Evolutionary conservation across 2,113 vertebrate species (phyloP).

Genomic region (Poecile atricapillus): DNA sequence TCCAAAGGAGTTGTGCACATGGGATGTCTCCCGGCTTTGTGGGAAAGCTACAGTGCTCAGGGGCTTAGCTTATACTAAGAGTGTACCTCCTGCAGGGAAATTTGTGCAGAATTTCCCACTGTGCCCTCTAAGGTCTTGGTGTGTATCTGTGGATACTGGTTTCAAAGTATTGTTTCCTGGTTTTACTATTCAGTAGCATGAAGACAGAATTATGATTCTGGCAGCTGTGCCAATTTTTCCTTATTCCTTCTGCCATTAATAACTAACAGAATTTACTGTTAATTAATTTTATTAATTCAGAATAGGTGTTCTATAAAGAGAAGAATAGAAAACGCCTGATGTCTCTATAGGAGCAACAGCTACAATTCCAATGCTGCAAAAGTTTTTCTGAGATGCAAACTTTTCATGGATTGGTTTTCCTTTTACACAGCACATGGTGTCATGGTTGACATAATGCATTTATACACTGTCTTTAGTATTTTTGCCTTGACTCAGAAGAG

Average conservation of each 20-base stretch:
- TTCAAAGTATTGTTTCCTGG: background rate
- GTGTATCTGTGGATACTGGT: background rate
- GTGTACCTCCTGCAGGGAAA: background rate
- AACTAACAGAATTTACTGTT: background rate
- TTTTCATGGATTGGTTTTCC: background rate
- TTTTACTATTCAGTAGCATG: background rate
- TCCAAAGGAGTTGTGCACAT: background rate
- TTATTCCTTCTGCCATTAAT: background rate
- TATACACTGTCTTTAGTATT: background rate
- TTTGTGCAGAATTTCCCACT: background rate
- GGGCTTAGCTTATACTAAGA: background rate
- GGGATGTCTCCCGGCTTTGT: background rate
- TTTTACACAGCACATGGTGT: background rate
- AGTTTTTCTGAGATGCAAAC: background rate
- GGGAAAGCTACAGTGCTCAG: background rate
- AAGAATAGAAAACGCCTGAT: background rate
- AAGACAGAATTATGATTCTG: background rate
- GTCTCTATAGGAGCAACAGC: background rate
- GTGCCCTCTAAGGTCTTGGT: background rate
- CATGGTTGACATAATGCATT: background rate
- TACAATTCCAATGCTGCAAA: background rate
- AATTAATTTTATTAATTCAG: background rate
- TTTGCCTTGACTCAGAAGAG: background rate
- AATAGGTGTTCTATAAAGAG: background rate
- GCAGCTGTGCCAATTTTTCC: background rate